A percentile compares a stretch with the other conserved stretches of the same genome.
Evolutionary conservation across 2,888 invertebrate genomes (phyloP).

Genomic region (Drosophila putrida): DNA sequence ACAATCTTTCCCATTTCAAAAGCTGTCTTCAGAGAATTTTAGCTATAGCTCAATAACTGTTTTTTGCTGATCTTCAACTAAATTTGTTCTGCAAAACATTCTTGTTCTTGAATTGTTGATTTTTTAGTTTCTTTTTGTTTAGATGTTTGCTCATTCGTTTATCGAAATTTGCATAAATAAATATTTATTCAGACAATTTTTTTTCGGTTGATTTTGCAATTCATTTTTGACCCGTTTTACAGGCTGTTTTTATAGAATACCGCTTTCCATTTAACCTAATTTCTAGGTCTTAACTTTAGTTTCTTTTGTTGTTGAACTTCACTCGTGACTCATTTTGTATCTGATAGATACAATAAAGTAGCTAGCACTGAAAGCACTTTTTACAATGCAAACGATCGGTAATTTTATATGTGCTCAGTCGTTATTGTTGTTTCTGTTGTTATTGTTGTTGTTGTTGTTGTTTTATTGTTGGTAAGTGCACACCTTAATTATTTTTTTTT

Average conservation of each 20-base stretch:
- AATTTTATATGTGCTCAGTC: slow-evolving; percentile 23
- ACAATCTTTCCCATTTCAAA: neutral
- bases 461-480: slow-evolving; percentile 43
- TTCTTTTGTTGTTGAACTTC: slow-evolving; percentile 31
- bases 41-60: neutral
- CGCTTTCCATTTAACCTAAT: slow-evolving; percentile 66
- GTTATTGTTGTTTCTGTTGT: slow-evolving; percentile 19
- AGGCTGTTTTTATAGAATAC: slow-evolving; percentile 11
- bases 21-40: slow-evolving; percentile 20
- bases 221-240: slow-evolving; percentile 43
- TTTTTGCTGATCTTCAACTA: slow-evolving; percentile 1
- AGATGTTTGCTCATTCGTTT: slow-evolving; percentile 29
- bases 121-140: slow-evolving; percentile 1
- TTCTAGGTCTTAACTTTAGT: slow-evolving; percentile 38
- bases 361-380: slow-evolving; percentile 44
- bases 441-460: slow-evolving; percentile 15
- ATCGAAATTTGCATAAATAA: slow-evolving; percentile 61
- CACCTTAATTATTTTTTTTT: slow-evolving; percentile 53
- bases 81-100: slow-evolving; percentile 6
- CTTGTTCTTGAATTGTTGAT: neutral
- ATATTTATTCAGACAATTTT: slow-evolving; percentile 54
- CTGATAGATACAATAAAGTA: slow-evolving; percentile 44
- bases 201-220: slow-evolving; percentile 35
- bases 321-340: slow-evolving; percentile 52
- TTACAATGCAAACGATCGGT: slow-evolving; percentile 46